These are phyloP conservation scores for Genyomyrus donnyi DNA, from an alignment of 2,113 vertebrate species.

Conservation along the genomic window DNA sequence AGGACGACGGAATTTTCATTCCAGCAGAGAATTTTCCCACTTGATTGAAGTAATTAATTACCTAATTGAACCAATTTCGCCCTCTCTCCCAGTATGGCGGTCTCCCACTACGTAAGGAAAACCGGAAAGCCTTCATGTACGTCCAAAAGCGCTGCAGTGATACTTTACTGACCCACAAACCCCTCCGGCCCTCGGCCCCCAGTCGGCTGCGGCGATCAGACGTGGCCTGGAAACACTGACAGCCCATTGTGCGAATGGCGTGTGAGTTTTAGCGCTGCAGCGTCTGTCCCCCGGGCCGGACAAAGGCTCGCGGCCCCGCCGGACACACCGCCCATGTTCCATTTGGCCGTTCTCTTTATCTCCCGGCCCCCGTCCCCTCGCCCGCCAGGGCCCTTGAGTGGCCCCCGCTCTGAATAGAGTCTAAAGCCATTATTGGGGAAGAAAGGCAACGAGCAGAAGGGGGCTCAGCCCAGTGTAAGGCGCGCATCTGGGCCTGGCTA, in stretches of 20 bases:
- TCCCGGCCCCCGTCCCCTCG: slow-evolving; percentile 47
- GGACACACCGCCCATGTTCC: slow-evolving; percentile 51
- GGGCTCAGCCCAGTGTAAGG: slow-evolving; percentile 76
- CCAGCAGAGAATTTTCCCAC: neutral
- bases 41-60: slow-evolving; percentile 5
- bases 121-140: neutral
- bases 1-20: neutral
- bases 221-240: slow-evolving; percentile 37
- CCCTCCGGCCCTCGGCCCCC: slow-evolving; percentile 1
- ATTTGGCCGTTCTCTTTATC: slow-evolving; percentile 60
- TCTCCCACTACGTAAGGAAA: neutral
- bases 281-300: slow-evolving; percentile 45
- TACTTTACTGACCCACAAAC: neutral
- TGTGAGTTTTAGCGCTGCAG: slow-evolving; percentile 42
- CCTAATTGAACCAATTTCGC: neutral
- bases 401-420: slow-evolving; percentile 62
- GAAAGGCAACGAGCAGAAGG: slow-evolving; percentile 29
- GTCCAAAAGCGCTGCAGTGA: neutral
- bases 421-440: slow-evolving; percentile 65
- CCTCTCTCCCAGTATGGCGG: neutral
- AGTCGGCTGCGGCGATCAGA: slow-evolving; percentile 29
- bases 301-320: slow-evolving; percentile 45
- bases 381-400: slow-evolving; percentile 47
- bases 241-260: slow-evolving; percentile 28
- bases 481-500: slow-evolving; percentile 82